Base-by-base conservation (phyloP, 2,113 vertebrate species). In the Oreochromis tanganicae region DNA sequence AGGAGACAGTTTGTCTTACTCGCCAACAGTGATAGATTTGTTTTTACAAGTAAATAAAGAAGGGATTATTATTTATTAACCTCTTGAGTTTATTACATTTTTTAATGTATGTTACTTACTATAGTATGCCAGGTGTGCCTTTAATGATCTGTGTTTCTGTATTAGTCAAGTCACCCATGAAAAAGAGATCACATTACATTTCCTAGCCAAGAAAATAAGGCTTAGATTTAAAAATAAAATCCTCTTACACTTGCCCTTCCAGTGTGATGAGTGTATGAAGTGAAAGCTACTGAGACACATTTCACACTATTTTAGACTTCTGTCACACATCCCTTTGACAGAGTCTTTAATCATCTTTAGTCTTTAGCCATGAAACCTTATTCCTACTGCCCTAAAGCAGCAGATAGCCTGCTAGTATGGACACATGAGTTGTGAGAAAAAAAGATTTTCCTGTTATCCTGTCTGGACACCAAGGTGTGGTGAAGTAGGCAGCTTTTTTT, bases 291-390 rank as follows among this genome's bases (percentile, higher is more conserved):
- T 24, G 83, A 88, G 80, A 87, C 80, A 91, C 61, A 84, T 92
- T 90, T 87, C 84, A 92, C 86, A 87, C 75, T 8, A 81, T 85
- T 92, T 85, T 38, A 84, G 79, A 91, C 86, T 80, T 91, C 78
- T 68, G 81, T 92, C 91, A 86, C 86, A 85, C 78, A 4, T 85
- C 78, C 61, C 24, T 68, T 80, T 87, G 86, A 91, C 90, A 93
- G 87, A 85, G 66, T 71, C 84, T 90, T 86, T 91, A 93, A 93
- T 91, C 88, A 90, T 88, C 81, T 90, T 90, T 79, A 88, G 87
- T 88, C 87, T 93, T 94, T 89, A 89, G 85, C 92, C 90, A 85
- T 90, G 91, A 93, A 89, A 92, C 85, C 61, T 41, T 79, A 90
- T 93, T 93, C 91, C 50, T 85, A n/a, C 73, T 90, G 88, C 88